phyloP scores from a whole-genome alignment of 2,113 vertebrate species.

The Carettochelys insculpta region DNA sequence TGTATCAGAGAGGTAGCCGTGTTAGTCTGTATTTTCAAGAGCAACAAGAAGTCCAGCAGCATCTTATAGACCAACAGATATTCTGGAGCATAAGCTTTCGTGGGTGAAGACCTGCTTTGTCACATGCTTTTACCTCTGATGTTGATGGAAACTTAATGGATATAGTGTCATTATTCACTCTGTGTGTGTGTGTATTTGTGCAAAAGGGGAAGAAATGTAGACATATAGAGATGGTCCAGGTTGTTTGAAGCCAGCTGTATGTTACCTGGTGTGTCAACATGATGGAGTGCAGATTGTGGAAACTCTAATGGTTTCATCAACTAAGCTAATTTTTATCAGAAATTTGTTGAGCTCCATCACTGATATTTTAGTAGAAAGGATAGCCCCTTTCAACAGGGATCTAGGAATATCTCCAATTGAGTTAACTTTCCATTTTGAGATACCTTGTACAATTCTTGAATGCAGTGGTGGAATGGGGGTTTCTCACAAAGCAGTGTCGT shows the following conservation, averaged over 20 bases:
- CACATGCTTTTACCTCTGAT: too few relatives aligned
- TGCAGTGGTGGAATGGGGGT: background rate
- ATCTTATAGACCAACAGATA: too few relatives aligned
- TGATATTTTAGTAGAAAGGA: background rate
- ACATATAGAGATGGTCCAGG: background rate
- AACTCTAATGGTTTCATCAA: background rate
- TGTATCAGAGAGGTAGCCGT: too few relatives aligned
- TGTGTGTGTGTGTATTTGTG: background rate
- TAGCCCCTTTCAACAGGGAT: constrained; percentile 3
- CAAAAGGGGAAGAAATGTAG: background rate
- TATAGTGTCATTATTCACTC: background rate
- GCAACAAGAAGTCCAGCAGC: too few relatives aligned
- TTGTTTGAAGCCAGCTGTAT: background rate
- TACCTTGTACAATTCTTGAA: background rate
- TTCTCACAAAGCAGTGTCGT: too few relatives aligned
- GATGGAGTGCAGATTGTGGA: background rate
- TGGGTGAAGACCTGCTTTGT: too few relatives aligned
- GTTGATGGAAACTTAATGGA: background rate
- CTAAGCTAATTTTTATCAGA: background rate
- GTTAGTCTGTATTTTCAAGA: too few relatives aligned
- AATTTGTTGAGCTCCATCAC: background rate
- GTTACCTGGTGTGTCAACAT: background rate
- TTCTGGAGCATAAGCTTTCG: too few relatives aligned
- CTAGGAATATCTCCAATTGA: background rate
- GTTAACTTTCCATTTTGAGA: background rate